These are phyloP conservation scores for Myotis yumanensis DNA, from an alignment of 2,113 vertebrate genomes.

Conservation along the genomic window DNA sequence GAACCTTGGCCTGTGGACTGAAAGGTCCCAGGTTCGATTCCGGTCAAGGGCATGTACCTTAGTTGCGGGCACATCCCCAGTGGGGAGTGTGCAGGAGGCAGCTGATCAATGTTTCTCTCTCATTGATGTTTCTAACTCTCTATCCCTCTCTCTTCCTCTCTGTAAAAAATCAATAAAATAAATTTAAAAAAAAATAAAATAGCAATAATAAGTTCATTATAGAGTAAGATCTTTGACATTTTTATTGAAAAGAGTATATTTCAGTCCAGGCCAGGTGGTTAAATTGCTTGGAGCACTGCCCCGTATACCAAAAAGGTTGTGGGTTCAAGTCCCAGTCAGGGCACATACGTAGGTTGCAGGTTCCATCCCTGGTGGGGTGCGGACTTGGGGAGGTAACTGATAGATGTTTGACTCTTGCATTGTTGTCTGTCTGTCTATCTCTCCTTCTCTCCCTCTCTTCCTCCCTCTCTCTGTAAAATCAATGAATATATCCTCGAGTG, in stretches of 20 bases:
- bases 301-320: neutral
- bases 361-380: neutral
- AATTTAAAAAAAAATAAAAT: no score
- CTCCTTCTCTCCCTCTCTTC: neutral
- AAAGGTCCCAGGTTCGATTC: no score
- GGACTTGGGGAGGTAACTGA: neutral
- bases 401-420: neutral
- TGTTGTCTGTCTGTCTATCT: neutral
- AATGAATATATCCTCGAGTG: neutral
- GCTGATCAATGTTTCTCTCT: no score
- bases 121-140: no score
- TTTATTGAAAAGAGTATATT: neutral
- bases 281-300: neutral
- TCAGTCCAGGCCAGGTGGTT: neutral
- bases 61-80: no score
- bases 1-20: no score
- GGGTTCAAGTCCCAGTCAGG: neutral
- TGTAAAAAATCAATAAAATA: no score
- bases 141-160: no score
- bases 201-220: neutral
- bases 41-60: no score
- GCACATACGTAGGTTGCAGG: neutral
- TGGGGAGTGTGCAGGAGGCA: no score
- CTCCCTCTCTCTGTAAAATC: neutral
- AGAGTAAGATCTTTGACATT: neutral